These are phyloP conservation scores for Eleutherodactylus coqui DNA, from an alignment of 2,797 vertebrate species.

Conservation along the genomic window DNA sequence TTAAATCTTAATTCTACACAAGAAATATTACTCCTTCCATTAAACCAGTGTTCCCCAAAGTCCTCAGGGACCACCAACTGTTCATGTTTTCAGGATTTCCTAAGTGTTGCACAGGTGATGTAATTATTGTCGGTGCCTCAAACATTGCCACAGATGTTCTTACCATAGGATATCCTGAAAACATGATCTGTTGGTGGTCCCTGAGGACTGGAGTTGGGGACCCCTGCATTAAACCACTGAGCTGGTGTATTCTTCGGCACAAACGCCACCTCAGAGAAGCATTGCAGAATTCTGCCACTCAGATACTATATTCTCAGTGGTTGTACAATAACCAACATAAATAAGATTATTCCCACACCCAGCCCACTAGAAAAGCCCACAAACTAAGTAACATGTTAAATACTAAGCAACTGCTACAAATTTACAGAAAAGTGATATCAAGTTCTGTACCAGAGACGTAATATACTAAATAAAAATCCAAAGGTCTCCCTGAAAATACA, in stretches of 20 bases:
- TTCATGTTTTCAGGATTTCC: too few species aligned
- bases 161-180: too few species aligned
- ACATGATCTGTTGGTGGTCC: too few species aligned
- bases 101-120: too few species aligned
- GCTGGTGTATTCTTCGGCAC: not conserved
- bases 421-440: not conserved
- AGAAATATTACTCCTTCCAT: not conserved
- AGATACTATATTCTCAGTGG: not conserved
- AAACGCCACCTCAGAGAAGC: not conserved
- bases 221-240: too few species aligned
- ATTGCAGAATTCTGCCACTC: not conserved
- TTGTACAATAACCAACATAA: not conserved
- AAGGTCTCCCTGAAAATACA: not conserved
- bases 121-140: too few species aligned
- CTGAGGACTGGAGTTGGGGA: too few species aligned
- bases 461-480: not conserved
- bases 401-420: not conserved
- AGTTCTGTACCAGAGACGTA: not conserved
- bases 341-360: not conserved
- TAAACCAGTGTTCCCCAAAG: too few species aligned
- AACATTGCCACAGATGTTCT: too few species aligned
- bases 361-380: not conserved
- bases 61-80: too few species aligned
- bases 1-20: not conserved
- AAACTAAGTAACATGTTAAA: not conserved